Percentiles rank a stretch among this genome's conserved stretches.
phyloP scores from a whole-genome alignment of 2,888 invertebrate genomes.

The Drosophila cracens region DNA sequence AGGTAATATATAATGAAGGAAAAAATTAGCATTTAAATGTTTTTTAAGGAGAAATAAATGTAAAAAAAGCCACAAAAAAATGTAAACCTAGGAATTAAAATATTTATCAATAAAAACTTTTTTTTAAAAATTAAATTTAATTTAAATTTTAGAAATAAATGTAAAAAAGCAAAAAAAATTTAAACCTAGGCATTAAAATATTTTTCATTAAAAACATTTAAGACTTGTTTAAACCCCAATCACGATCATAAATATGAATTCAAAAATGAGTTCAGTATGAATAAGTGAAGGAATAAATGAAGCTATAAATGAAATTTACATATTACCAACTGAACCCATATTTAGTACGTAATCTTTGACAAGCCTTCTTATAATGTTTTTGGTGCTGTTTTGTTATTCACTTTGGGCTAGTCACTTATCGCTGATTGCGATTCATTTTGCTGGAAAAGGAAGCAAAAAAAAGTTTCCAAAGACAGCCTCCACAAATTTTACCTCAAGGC shows the following conservation, averaged over 20 bases:
- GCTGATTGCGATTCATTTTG: constrained; percentile 40
- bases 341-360: neutral
- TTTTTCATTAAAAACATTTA: neutral
- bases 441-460: neutral
- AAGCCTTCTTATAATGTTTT: neutral
- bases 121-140: neutral
- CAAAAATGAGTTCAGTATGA: neutral
- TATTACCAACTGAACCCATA: neutral
- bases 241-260: neutral
- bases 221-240: neutral
- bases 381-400: constrained; percentile 17
- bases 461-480: constrained; percentile 4
- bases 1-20: neutral
- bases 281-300: neutral
- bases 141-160: neutral
- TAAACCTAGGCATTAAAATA: neutral
- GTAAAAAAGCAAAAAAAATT: neutral
- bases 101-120: too few relatives aligned
- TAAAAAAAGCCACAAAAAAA: too few relatives aligned
- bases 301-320: neutral
- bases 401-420: constrained; percentile 29
- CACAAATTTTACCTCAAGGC: constrained; percentile 32
- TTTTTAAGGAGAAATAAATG: too few relatives aligned
- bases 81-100: too few relatives aligned
- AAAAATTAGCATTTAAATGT: too few relatives aligned